A percentile compares a stretch with the other conserved stretches of the same genome.
Evolutionary conservation across 2,113 vertebrate species (phyloP).

Genomic region (Deroptyus accipitrinus): DNA sequence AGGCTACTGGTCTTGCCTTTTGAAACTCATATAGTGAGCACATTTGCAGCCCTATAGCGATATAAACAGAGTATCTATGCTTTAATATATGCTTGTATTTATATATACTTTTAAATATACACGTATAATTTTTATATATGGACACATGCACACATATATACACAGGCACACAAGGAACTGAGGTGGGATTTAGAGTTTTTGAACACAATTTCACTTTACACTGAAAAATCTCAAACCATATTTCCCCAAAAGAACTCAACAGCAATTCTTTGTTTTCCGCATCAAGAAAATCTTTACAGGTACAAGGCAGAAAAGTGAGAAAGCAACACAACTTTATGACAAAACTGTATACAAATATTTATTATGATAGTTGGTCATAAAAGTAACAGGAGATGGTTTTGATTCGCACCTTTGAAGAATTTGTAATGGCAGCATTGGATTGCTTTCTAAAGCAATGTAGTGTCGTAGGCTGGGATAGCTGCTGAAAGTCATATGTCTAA

Average conservation of each 20-base stretch:
- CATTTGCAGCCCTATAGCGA: background rate
- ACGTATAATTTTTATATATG: background rate
- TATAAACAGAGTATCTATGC: background rate
- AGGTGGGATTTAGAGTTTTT: background rate
- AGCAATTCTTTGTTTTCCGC: background rate
- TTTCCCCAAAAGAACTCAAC: background rate
- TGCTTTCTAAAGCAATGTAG: background rate
- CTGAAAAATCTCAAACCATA: background rate
- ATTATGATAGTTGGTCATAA: rapidly evolving
- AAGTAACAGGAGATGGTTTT: background rate
- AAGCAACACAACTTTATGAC: background rate
- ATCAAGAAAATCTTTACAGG: background rate
- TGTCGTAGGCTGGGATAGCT: background rate
- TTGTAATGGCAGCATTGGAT: background rate
- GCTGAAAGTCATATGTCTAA: background rate
- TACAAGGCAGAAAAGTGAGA: background rate
- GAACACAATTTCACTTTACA: background rate
- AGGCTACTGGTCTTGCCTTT: background rate
- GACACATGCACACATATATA: no score
- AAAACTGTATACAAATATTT: background rate
- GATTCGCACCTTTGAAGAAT: background rate
- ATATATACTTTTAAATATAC: background rate
- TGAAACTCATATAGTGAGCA: background rate
- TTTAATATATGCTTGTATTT: background rate
- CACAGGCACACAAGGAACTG: background rate